Conservation (phyloP, 2,888 invertebrate genomes). For the Nomada ferruginata region DNA sequence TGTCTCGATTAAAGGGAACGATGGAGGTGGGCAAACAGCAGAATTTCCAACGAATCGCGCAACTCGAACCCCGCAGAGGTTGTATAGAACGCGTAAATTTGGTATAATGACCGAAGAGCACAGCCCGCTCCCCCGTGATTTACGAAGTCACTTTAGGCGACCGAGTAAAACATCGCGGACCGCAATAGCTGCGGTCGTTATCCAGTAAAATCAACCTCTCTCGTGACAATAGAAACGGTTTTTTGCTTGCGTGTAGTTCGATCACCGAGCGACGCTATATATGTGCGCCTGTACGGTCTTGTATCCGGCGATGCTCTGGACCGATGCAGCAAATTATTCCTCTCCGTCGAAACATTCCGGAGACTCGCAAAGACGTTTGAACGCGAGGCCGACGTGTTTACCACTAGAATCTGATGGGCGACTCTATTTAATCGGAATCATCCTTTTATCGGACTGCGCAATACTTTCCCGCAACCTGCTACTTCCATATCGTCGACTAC, state of each 20-base stretch:
- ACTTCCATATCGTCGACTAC: constrained; percentile 27
- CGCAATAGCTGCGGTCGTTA: constrained; percentile 70
- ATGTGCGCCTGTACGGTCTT: neutral
- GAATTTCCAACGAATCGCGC: constrained; percentile 50
- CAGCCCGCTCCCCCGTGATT: constrained; percentile 75
- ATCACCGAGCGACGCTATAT: neutral
- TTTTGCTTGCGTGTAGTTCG: neutral
- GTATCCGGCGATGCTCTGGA: too few species aligned
- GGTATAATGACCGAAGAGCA: constrained; percentile 66
- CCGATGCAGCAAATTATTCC: constrained; percentile 23
- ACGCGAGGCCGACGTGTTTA: constrained; percentile 51
- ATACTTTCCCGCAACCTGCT: constrained; percentile 1
- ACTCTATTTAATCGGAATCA: constrained; percentile 69
- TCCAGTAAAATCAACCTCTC: constrained; percentile 59
- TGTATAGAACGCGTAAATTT: constrained; percentile 66
- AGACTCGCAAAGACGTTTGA: constrained; percentile 74
- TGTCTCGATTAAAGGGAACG: constrained; percentile 47
- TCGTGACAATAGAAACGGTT: constrained; percentile 40
- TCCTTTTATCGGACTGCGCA: constrained; percentile 2
- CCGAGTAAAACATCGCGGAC: constrained; percentile 72
- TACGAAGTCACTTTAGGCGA: constrained; percentile 73
- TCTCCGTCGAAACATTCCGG: constrained; percentile 60
- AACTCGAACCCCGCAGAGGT: constrained; percentile 43
- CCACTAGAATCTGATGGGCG: constrained; percentile 65
- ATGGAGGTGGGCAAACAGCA: constrained; percentile 24